Percentiles rank a stretch among this genome's conserved stretches.
Evolutionary conservation across 2,113 vertebrate species (phyloP).

Genomic region (Bungarus multicinctus): DNA sequence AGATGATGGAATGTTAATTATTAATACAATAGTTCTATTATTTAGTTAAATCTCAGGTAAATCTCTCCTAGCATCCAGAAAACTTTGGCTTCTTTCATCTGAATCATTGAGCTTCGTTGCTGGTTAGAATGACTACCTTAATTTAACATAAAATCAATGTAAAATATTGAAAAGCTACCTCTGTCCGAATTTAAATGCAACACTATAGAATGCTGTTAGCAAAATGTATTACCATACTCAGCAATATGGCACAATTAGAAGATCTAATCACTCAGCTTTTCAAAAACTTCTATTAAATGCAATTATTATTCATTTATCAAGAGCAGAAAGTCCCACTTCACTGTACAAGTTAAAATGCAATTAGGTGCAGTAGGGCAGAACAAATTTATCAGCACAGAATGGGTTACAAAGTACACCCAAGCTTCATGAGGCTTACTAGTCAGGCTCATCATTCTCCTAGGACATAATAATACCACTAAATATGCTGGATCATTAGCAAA

Average conservation of each 20-base stretch:
- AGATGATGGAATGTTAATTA: neutral
- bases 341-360: conserved; percentile 47
- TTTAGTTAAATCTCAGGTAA: neutral
- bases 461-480: conserved; percentile 54
- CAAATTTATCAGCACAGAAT: conserved; percentile 32
- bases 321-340: conserved; percentile 42
- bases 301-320: conserved; percentile 63
- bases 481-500: conserved; percentile 68
- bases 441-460: conserved; percentile 51
- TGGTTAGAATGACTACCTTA: conserved; percentile 18
- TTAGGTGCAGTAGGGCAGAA: conserved; percentile 53
- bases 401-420: conserved; percentile 13
- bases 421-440: conserved; percentile 16
- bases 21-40: neutral
- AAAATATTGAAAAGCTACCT: neutral
- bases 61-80: neutral
- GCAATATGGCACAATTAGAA: conserved; percentile 53
- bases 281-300: conserved; percentile 59
- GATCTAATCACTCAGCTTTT: conserved; percentile 57
- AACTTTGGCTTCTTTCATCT: conserved; percentile 1
- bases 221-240: conserved; percentile 47
- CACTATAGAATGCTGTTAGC: conserved; percentile 50
- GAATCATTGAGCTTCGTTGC: conserved; percentile 34
- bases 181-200: conserved; percentile 36
- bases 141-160: conserved; percentile 32